phyloP scores from a whole-genome alignment of 37 sponge, comb jelly and placozoan genomes.

The Oopsacas minuta region DNA sequence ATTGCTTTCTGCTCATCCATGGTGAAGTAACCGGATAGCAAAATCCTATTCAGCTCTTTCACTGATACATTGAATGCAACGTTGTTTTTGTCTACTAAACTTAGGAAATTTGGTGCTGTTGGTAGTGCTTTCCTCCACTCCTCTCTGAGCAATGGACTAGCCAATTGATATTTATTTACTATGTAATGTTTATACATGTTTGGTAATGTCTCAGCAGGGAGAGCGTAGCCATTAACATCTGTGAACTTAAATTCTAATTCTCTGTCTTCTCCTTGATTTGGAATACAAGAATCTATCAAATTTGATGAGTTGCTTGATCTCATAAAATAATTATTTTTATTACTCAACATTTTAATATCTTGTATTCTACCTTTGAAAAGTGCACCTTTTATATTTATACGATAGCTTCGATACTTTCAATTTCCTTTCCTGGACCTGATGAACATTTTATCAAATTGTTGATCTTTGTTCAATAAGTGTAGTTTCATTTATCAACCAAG shows the following conservation, averaged over 20 bases:
- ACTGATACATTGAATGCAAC: conserved; percentile 10
- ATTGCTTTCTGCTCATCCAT: neutral
- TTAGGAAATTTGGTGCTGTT: conserved; percentile 11
- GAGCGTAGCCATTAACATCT: conserved; percentile 1
- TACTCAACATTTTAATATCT: neutral
- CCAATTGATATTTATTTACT: neutral
- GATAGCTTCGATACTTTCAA: neutral
- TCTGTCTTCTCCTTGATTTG: neutral
- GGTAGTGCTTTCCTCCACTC: neutral
- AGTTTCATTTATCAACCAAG: too few relatives aligned
- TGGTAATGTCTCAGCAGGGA: neutral
- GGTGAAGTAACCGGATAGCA: neutral
- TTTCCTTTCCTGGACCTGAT: neutral
- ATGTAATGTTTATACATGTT: neutral
- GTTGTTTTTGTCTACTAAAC: neutral
- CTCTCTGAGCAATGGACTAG: neutral
- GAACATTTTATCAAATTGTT: too few relatives aligned
- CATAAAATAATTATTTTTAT: neutral
- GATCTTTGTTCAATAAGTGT: too few relatives aligned
- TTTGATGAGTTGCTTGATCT: neutral
- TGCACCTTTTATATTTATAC: neutral
- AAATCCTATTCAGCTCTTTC: neutral
- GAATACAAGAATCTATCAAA: too few relatives aligned
- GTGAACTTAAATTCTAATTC: neutral
- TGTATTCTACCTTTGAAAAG: neutral